phyloP scores from a whole-genome alignment of 2,888 invertebrate species.

The Helobdella robusta region DNA sequence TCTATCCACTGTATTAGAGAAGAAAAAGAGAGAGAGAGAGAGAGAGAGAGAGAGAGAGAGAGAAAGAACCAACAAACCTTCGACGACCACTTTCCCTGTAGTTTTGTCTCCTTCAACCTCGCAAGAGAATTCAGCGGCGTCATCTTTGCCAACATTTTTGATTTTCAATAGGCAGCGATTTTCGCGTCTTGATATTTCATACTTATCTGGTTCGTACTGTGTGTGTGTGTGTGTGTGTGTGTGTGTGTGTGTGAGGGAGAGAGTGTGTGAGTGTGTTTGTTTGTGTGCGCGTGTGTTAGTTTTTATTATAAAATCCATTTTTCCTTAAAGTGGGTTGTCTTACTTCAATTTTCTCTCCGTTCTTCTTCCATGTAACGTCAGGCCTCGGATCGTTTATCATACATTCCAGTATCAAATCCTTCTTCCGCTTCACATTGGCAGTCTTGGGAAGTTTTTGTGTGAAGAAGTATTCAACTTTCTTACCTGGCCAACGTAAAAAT shows the following conservation, averaged over 20 bases:
- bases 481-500: no score
- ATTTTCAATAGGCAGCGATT: conserved; percentile 73
- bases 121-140: conserved; percentile 79
- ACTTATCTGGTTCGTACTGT: conserved; percentile 58
- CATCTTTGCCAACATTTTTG: conserved; percentile 69
- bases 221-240: no score
- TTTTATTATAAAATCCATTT: no score
- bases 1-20: neutral
- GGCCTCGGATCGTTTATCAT: conserved; percentile 86
- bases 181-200: conserved; percentile 62
- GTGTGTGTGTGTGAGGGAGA: no score
- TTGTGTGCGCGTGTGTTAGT: no score
- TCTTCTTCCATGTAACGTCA: conserved; percentile 77
- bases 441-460: conserved; percentile 79
- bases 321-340: no score
- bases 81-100: conserved; percentile 40
- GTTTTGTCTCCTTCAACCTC: conserved; percentile 54
- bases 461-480: conserved; percentile 87
- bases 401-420: conserved; percentile 83
- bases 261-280: no score
- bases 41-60: neutral
- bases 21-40: neutral
- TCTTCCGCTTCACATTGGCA: conserved; percentile 76
- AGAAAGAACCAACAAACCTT: conserved; percentile 37
- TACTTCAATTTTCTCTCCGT: conserved; percentile 71